A percentile compares a stretch with the other conserved stretches of the same genome.
These are phyloP conservation scores for Laothoe populi DNA, from an alignment of 2,888 invertebrate species.

Conservation along the genomic window DNA sequence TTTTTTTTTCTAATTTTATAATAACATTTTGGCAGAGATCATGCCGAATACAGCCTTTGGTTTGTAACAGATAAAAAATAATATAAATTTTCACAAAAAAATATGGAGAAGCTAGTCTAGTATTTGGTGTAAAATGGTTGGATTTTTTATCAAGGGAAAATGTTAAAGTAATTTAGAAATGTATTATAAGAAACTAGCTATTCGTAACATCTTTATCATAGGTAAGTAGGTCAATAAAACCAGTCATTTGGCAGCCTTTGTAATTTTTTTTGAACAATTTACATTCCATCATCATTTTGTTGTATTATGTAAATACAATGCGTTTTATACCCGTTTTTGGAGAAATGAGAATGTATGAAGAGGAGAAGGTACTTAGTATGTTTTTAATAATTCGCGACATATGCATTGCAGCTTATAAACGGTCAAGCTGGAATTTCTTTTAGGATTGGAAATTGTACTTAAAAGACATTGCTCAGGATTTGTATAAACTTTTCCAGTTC, in stretches of 20 bases:
- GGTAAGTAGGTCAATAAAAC: background rate
- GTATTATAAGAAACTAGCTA: conserved; percentile 9
- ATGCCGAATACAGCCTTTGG: no score
- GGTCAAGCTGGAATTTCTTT: background rate
- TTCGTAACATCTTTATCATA: background rate
- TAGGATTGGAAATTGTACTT: conserved; percentile 1
- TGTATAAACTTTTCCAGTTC: background rate
- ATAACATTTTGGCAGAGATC: background rate
- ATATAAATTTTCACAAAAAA: no score
- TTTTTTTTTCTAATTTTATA: background rate
- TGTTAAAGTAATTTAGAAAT: conserved; percentile 1
- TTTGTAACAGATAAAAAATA: no score
- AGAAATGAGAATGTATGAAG: background rate
- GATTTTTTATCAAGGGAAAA: background rate
- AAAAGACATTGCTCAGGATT: conserved; percentile 21
- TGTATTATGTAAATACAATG: conserved; percentile 3
- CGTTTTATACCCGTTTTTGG: conserved; percentile 13
- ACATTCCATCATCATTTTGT: conserved; percentile 19
- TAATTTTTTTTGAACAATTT: conserved; percentile 3
- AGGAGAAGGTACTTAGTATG: conserved; percentile 20
- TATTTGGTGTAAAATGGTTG: background rate
- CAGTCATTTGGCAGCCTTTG: conserved; percentile 13
- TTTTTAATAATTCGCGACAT: conserved; percentile 13
- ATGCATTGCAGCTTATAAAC: conserved; percentile 8
- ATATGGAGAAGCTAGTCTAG: no score